phyloP scores from a whole-genome alignment of 2,113 vertebrate species.

The Anguilla rostrata region DNA sequence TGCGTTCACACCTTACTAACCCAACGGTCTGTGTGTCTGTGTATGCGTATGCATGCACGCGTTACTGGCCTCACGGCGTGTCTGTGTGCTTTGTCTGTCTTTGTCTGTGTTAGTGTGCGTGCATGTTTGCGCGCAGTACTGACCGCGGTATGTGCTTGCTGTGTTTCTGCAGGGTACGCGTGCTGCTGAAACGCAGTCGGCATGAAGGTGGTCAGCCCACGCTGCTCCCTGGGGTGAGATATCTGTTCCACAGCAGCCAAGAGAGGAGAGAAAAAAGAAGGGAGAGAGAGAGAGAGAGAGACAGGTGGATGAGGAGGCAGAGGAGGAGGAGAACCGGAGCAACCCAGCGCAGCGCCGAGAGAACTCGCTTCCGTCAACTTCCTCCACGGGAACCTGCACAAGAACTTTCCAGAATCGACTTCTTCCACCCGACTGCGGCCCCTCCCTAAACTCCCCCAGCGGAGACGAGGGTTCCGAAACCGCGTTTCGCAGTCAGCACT shows the following conservation, averaged over 20 bases:
- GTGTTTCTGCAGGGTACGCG: conserved; percentile 55
- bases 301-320: conserved; percentile 9
- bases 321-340: conserved; percentile 11
- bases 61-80: background rate
- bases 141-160: conserved; percentile 8
- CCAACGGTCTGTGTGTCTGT: too few species aligned
- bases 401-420: background rate
- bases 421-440: background rate
- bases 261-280: conserved; percentile 37
- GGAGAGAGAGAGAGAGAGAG: background rate
- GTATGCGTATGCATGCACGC: background rate
- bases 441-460: background rate
- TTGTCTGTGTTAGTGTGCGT: background rate
- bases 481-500: background rate
- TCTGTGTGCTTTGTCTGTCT: background rate
- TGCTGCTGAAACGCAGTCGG: conserved; percentile 46
- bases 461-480: background rate
- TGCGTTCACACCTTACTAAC: too few species aligned
- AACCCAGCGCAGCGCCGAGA: background rate
- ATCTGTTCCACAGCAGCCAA: conserved; percentile 51
- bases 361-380: background rate
- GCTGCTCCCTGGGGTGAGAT: conserved; percentile 57
- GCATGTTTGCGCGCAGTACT: conserved; percentile 20
- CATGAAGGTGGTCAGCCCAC: conserved; percentile 54
- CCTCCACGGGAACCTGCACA: background rate